Base-by-base conservation (phyloP, 2,888 invertebrate species). In the Nineta flava region DNA sequence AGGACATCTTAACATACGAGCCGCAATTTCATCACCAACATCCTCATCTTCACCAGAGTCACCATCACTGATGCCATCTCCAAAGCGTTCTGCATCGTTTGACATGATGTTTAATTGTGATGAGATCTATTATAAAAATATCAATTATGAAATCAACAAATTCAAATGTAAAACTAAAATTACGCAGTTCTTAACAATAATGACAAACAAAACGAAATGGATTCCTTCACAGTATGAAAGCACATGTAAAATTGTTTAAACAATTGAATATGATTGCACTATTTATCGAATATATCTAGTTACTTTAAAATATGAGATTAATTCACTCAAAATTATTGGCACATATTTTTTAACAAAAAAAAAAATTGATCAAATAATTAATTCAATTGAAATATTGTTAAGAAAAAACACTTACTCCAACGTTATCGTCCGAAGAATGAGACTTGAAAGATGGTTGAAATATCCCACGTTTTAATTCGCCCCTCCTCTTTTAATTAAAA, bases 41-140 rank as follows among this genome's bases (percentile, higher is more conserved):
- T 72, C 72, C 59, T 75, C 77, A 56, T 76, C 76, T 53, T 79
- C 81, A 35, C 76, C 75, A 42, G 81, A 79, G 62, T 82, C 82
- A 59, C 79, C 67, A 54, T 77, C 79, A 52, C 78, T 79, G 53
- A 76, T 75, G 60, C 76, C 75, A 62, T 80, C 79, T 53, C 75
- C 76, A 59, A 75, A 73, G 57, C 75, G 77, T 62, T 81, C 79
- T 58, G 71, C 69, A 59, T 80, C 77, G 58, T 48, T 48, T 35
- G 48, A 48, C 48, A 48, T 48, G 16, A 21, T 41, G 19, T 19
- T 41, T 26, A 35, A 13, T 26, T 38, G 5, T 1, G 38, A 38
- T 38, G 38, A 38, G 38, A 38, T 38, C 38, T 38, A 9, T 13
- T 15, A 38, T 13, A 5, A 13, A 35, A 35, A 35, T 4, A n/a